A percentile compares a stretch with the other conserved stretches of the same genome.
phyloP scores from a whole-genome alignment of 2,113 vertebrate species.

The Monopterus albus region DNA sequence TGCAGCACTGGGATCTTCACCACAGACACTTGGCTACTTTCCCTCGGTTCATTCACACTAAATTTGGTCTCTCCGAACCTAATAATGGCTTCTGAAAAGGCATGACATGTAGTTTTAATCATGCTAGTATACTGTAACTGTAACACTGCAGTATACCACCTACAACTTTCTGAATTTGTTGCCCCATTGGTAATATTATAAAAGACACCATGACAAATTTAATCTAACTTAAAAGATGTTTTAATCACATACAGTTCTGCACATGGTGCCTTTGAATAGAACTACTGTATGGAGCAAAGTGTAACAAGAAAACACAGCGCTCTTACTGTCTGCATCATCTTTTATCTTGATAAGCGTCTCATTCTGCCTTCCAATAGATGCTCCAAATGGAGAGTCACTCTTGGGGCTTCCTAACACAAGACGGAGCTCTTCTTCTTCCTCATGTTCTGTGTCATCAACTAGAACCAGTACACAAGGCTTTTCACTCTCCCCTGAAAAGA shows the following conservation, averaged over 20 bases:
- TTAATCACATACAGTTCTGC: neutral
- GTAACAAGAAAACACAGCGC: neutral
- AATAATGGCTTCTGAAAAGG: conserved; percentile 88
- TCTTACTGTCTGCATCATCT: conserved; percentile 92
- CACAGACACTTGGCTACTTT: conserved; percentile 81
- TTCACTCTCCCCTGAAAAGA: conserved; percentile 90
- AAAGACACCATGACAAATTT: neutral
- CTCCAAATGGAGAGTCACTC: conserved; percentile 90
- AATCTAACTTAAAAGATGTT: neutral
- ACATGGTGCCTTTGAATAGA: neutral
- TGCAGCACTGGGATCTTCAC: conserved; percentile 90
- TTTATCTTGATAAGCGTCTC: conserved; percentile 91
- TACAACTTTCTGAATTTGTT: neutral
- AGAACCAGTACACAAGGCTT: conserved; percentile 87
- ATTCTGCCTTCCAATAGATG: conserved; percentile 88
- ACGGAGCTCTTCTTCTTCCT: conserved; percentile 91
- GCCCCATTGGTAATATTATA: neutral
- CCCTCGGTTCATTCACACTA: conserved; percentile 89
- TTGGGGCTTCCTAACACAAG: conserved; percentile 91
- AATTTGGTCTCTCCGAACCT: conserved; percentile 86
- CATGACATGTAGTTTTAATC: neutral
- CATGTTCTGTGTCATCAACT: conserved; percentile 87
- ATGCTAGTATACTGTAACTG: neutral
- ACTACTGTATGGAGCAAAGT: neutral
- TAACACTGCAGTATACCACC: neutral